phyloP scores from a whole-genome alignment of 1,140 invertebrate genomes.

The Magallana ariakensis region DNA sequence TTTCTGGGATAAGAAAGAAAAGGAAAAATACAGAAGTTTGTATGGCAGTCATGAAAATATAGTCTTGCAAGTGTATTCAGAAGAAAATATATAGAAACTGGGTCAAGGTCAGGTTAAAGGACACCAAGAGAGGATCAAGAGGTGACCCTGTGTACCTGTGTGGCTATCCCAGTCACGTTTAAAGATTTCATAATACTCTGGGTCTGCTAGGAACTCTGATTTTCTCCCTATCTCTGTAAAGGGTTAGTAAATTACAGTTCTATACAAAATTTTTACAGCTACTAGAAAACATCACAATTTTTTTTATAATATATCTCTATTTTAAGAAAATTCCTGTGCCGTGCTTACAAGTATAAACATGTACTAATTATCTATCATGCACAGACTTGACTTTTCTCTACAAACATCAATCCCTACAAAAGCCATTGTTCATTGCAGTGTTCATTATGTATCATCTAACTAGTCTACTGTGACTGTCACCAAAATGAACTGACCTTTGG shows the following conservation, averaged over 20 bases:
- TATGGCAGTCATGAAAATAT: too few species aligned
- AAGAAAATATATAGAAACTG: neutral
- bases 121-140: neutral
- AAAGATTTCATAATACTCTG: slow-evolving; percentile 44
- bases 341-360: too few species aligned
- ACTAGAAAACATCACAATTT: neutral
- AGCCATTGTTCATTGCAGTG: too few species aligned
- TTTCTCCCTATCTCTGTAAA: slow-evolving; percentile 46
- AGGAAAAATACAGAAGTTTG: too few species aligned
- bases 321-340: neutral
- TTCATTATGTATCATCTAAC: too few species aligned
- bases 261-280: too few species aligned
- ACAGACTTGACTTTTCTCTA: too few species aligned
- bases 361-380: too few species aligned
- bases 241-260: neutral
- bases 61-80: neutral
- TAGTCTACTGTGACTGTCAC: too few species aligned
- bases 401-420: too few species aligned
- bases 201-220: neutral
- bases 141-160: neutral
- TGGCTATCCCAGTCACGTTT: slow-evolving; percentile 1
- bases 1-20: too few species aligned
- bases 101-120: neutral
- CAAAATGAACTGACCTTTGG: slow-evolving; percentile 51
- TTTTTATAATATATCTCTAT: neutral